These are phyloP conservation scores for Crypturellus tataupa DNA, from an alignment of 2,797 vertebrate genomes.

Conservation along the genomic window DNA sequence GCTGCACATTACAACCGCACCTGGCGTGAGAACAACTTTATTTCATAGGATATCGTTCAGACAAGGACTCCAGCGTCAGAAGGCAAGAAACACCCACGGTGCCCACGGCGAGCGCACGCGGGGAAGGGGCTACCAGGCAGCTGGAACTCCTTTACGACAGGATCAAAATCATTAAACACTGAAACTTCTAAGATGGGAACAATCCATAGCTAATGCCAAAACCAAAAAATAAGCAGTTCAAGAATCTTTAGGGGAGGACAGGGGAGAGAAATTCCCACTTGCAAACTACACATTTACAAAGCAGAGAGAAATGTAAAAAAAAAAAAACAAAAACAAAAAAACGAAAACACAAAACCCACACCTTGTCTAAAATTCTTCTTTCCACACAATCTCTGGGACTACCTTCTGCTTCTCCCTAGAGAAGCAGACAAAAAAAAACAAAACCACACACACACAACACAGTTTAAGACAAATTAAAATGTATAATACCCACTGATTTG, in stretches of 20 bases:
- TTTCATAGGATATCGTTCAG: neutral
- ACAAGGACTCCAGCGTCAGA: neutral
- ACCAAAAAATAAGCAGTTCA: neutral
- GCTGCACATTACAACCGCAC: accelerated
- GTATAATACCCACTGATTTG: neutral
- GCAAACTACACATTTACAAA: neutral
- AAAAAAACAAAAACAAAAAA: too few relatives aligned
- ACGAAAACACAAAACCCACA: neutral
- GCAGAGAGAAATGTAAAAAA: neutral
- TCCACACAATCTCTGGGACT: neutral
- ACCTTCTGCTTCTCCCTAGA: neutral
- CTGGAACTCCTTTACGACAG: neutral
- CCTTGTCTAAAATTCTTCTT: neutral
- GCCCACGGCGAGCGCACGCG: neutral
- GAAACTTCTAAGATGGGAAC: neutral
- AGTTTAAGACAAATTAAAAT: neutral
- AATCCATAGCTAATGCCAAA: neutral
- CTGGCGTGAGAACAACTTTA: neutral
- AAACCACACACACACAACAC: too few relatives aligned
- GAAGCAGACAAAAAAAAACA: neutral
- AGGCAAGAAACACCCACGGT: neutral
- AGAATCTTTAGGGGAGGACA: neutral
- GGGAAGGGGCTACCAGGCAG: accelerated
- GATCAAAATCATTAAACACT: neutral
- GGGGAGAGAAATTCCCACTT: neutral